phyloP scores from a whole-genome alignment of 1,140 invertebrate genomes.

The Lordiphosa mommai region DNA sequence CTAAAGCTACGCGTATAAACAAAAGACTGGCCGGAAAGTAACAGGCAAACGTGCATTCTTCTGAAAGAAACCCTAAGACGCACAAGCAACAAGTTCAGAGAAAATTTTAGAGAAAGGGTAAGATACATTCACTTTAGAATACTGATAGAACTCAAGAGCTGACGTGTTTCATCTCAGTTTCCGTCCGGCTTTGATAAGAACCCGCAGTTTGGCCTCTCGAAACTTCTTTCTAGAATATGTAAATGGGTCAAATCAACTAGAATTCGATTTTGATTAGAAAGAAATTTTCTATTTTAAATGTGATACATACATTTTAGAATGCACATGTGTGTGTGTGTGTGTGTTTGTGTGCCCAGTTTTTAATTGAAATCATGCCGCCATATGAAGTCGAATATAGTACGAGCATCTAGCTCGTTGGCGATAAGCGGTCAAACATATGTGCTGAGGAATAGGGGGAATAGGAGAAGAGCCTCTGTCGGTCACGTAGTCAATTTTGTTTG shows the following conservation, averaged over 20 bases:
- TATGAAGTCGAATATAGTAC: slow-evolving; percentile 5
- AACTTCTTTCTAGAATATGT: not conserved
- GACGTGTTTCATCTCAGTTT: slow-evolving; percentile 58
- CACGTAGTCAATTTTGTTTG: slow-evolving; percentile 62
- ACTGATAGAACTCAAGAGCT: slow-evolving; percentile 19
- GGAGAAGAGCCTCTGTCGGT: slow-evolving; percentile 35
- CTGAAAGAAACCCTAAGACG: not conserved
- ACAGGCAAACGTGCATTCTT: not conserved
- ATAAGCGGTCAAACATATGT: slow-evolving; percentile 43
- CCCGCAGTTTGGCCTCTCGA: not conserved
- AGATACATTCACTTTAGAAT: slow-evolving; percentile 9
- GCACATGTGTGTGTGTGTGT: slow-evolving; percentile 9
- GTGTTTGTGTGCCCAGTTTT: slow-evolving; percentile 25
- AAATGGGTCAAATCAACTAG: slow-evolving; percentile 43
- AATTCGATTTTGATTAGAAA: slow-evolving; percentile 58
- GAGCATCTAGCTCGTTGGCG: slow-evolving; percentile 22
- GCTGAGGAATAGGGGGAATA: slow-evolving; percentile 11
- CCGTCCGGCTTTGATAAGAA: slow-evolving; percentile 58
- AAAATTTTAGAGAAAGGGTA: slow-evolving; percentile 26
- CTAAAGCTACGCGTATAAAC: not conserved
- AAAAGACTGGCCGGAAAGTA: not conserved
- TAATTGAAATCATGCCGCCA: slow-evolving; percentile 29
- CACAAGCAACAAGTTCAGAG: slow-evolving; percentile 48
- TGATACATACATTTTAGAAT: slow-evolving; percentile 10
- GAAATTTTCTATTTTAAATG: slow-evolving; percentile 46